phyloP scores from a whole-genome alignment of 2,113 vertebrate species.

The Merops nubicus region DNA sequence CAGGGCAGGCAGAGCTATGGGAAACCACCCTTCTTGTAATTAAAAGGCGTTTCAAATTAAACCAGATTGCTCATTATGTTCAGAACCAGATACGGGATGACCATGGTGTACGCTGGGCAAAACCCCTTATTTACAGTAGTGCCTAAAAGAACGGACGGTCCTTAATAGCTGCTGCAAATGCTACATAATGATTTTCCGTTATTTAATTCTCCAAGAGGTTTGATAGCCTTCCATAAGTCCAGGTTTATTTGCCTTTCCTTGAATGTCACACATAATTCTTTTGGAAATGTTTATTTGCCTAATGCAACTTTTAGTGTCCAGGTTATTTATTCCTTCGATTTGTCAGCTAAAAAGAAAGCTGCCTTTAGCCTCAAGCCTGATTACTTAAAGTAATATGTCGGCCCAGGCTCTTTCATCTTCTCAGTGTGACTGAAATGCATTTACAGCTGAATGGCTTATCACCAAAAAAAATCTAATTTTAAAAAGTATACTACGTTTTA shows the following conservation, averaged over 20 bases:
- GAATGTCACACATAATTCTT: slow-evolving; percentile 80
- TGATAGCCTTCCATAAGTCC: slow-evolving; percentile 77
- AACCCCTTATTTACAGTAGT: not conserved
- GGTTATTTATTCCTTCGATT: slow-evolving; percentile 80
- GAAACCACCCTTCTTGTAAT: not conserved
- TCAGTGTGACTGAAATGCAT: slow-evolving; percentile 4
- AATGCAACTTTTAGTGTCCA: slow-evolving; percentile 81
- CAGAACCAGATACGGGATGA: not conserved
- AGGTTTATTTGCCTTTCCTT: slow-evolving; percentile 78
- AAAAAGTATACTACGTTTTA: slow-evolving; percentile 15
- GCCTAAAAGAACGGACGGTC: not conserved
- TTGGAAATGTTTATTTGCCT: slow-evolving; percentile 84
- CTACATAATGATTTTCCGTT: slow-evolving; percentile 69
- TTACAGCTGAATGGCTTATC: slow-evolving; percentile 15
- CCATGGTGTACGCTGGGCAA: fast-evolving
- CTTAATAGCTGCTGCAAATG: slow-evolving; percentile 47
- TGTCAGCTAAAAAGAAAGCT: slow-evolving; percentile 72
- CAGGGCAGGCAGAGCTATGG: not conserved
- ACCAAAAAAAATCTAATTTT: slow-evolving; percentile 23
- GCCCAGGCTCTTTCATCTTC: slow-evolving; percentile 55
- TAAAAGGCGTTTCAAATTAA: not conserved
- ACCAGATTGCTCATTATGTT: not conserved
- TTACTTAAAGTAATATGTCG: slow-evolving; percentile 61
- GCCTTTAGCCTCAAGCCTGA: slow-evolving; percentile 68
- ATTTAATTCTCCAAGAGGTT: slow-evolving; percentile 74